These are phyloP conservation scores for Heliconius ethilla DNA, from an alignment of 2,888 invertebrate genomes.

Conservation along the genomic window DNA sequence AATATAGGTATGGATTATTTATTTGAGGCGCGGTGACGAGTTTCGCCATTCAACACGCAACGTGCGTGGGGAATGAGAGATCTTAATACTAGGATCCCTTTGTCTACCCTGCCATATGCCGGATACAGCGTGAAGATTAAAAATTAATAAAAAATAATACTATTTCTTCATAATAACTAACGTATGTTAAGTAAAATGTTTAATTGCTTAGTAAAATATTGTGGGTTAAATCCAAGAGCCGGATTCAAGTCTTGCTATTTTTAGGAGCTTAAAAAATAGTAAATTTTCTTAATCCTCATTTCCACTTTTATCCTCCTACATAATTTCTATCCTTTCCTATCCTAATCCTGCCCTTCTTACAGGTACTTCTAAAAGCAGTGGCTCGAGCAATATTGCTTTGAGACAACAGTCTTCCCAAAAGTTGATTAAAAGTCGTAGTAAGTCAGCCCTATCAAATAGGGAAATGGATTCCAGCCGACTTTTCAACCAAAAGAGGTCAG, in stretches of 20 bases:
- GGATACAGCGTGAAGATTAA: no score
- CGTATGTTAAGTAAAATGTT: not conserved
- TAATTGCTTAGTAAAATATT: not conserved
- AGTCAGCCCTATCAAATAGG: constrained; percentile 41
- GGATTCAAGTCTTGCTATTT: not conserved
- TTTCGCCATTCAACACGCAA: not conserved
- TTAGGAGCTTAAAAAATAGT: not conserved
- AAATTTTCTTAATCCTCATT: constrained; percentile 41
- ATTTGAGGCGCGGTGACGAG: no score
- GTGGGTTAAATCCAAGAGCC: not conserved
- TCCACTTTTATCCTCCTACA: not conserved
- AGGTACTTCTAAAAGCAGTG: constrained; percentile 50
- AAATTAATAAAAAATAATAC: no score
- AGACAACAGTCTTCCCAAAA: constrained; percentile 41
- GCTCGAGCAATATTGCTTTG: constrained; percentile 35
- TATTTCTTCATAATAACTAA: no score
- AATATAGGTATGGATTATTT: no score
- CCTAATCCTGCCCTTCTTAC: constrained; percentile 46
- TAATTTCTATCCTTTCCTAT: constrained; percentile 10
- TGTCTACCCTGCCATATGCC: not conserved
- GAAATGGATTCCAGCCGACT: constrained; percentile 27
- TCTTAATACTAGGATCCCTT: not conserved
- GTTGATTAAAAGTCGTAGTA: constrained; percentile 44
- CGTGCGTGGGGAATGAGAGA: not conserved
- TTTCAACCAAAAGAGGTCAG: constrained; percentile 32